Conservation (phyloP, 2,113 vertebrate genomes). For the Charadrius vociferus region DNA sequence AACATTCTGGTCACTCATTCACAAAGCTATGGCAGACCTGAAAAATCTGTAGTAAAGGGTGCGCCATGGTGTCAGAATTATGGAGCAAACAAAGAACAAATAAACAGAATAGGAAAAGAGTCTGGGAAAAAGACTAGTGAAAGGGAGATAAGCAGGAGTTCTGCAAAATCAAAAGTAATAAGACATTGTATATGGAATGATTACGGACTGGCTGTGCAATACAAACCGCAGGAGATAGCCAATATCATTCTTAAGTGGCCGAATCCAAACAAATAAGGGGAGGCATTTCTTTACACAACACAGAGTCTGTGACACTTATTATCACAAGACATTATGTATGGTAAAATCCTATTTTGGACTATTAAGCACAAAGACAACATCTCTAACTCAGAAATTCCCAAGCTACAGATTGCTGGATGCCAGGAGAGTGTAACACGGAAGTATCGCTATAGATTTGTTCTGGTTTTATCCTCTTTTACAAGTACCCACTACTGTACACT, state of each 20-base stretch:
- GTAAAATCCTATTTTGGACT: not conserved
- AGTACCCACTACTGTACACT: not conserved
- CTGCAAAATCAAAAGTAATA: not conserved
- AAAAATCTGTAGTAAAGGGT: not conserved
- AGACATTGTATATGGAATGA: not conserved
- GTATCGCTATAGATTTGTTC: not conserved
- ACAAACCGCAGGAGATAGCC: not conserved
- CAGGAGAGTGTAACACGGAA: not conserved
- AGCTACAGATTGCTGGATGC: not conserved
- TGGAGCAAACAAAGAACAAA: not conserved
- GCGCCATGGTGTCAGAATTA: not conserved
- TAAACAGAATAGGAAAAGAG: not conserved
- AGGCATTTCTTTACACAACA: not conserved
- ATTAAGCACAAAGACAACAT: not conserved
- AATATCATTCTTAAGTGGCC: not conserved
- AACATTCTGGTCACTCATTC: not conserved
- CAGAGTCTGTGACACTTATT: not conserved
- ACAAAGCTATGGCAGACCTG: not conserved
- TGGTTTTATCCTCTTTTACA: not conserved
- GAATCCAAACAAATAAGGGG: not conserved
- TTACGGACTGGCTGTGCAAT: fast-evolving
- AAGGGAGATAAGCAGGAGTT: not conserved
- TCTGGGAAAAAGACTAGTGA: not conserved
- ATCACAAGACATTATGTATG: not conserved
- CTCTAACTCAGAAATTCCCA: not conserved